Evolutionary conservation across 2,888 invertebrate genomes (phyloP).

Genomic region (Eueremaeus valkanovi): DNA sequence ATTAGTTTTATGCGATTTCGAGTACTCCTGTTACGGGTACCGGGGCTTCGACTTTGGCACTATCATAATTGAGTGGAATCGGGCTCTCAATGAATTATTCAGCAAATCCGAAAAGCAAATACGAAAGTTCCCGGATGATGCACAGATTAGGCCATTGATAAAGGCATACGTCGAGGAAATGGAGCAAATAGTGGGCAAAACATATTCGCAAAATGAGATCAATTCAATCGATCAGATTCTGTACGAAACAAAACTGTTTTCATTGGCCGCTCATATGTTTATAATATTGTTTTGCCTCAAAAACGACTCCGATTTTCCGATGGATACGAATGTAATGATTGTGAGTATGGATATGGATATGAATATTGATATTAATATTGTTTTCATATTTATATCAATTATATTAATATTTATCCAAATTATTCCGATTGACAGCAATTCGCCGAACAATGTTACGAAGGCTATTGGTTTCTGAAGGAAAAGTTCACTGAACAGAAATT

Average conservation of each 20-base stretch:
- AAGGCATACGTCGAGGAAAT: background rate
- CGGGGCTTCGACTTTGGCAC: conserved; percentile 26
- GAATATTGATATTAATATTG: no score
- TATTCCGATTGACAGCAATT: no score
- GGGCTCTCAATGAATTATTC: background rate
- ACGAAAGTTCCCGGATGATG: background rate
- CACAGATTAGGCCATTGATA: background rate
- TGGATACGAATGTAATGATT: no score
- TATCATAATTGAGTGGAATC: conserved; percentile 15
- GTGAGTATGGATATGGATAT: no score
- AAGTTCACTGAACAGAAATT: no score
- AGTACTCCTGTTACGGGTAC: conserved; percentile 32
- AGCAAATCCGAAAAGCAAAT: background rate
- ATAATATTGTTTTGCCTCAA: background rate
- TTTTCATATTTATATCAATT: no score
- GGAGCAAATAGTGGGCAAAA: background rate
- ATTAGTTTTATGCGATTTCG: conserved; percentile 26
- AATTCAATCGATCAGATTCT: background rate
- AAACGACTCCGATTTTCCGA: no score
- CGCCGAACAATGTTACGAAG: no score
- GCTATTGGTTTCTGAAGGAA: no score
- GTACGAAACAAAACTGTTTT: background rate
- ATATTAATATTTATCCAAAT: no score
- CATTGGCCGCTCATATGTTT: background rate
- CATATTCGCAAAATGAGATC: background rate